Percentiles rank a stretch among this genome's conserved stretches.
Evolutionary conservation across 1,140 invertebrate species (phyloP).

Genomic region (Himalopsyche phryganea): DNA sequence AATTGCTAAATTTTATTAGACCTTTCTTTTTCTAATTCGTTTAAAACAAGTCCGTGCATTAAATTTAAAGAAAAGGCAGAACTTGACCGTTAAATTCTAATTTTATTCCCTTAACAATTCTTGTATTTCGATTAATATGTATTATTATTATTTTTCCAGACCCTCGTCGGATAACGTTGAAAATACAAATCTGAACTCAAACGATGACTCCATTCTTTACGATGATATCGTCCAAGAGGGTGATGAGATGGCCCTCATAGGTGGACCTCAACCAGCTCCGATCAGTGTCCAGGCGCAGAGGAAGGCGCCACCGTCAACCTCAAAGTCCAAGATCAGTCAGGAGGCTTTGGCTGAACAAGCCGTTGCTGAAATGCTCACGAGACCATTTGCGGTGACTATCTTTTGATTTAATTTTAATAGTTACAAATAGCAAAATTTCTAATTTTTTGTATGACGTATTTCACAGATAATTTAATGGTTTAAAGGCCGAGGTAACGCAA

Average conservation of each 20-base stretch:
- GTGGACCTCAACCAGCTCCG: slow-evolving; percentile 18
- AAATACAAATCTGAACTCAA: slow-evolving; percentile 31
- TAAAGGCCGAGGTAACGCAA: too few relatives aligned
- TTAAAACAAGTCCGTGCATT: too few relatives aligned
- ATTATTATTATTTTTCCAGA: too few relatives aligned
- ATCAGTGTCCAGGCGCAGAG: slow-evolving; percentile 16
- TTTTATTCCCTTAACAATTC: too few relatives aligned
- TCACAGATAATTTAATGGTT: too few relatives aligned
- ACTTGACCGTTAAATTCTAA: too few relatives aligned
- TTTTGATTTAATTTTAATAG: background rate
- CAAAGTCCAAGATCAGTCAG: background rate
- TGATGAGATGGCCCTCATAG: slow-evolving; percentile 45
- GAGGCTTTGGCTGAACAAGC: slow-evolving; percentile 10
- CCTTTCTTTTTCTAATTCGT: too few relatives aligned
- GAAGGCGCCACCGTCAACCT: slow-evolving; percentile 3
- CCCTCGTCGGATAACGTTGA: slow-evolving; percentile 34
- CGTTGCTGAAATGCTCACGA: slow-evolving; percentile 26
- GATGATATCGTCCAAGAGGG: slow-evolving; percentile 61
- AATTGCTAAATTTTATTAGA: too few relatives aligned
- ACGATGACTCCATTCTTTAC: slow-evolving; percentile 54
- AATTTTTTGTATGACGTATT: too few relatives aligned
- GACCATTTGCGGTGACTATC: slow-evolving; percentile 35
- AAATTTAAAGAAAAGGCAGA: too few relatives aligned
- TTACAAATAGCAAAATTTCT: too few relatives aligned
- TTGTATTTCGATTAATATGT: too few relatives aligned